Percentiles rank a stretch among this genome's conserved stretches.
Conservation (phyloP, 2,888 invertebrate genomes). For the Nomada flava region DNA sequence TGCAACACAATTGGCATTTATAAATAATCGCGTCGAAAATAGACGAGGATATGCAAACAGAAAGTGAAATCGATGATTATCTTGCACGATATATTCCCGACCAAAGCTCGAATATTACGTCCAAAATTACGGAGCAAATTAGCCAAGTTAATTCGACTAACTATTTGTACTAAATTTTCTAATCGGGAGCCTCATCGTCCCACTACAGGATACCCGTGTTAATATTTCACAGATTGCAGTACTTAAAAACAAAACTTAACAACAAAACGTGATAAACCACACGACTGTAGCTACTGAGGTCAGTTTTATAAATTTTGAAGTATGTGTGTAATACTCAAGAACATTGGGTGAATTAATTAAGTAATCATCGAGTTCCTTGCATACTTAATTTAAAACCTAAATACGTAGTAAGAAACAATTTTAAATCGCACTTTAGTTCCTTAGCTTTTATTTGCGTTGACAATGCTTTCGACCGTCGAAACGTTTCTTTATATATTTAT, state of each 20-base stretch:
- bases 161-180: conserved; percentile 63
- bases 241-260: not conserved
- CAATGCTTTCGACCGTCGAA: conserved; percentile 17
- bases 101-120: conserved; percentile 54
- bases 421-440: conserved; percentile 1
- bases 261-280: conserved; percentile 15
- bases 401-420: conserved; percentile 24
- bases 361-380: not conserved
- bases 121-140: conserved; percentile 53
- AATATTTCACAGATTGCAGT: conserved; percentile 9
- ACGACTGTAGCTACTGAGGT: conserved; percentile 18
- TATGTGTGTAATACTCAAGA: conserved; percentile 17
- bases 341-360: conserved; percentile 7
- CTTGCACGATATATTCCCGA: conserved; percentile 42
- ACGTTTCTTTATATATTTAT: conserved; percentile 23
- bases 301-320: conserved; percentile 34
- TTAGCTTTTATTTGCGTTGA: conserved; percentile 23
- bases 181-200: conserved; percentile 26
- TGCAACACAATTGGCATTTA: conserved; percentile 36
- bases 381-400: conserved; percentile 39
- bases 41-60: conserved; percentile 31
- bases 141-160: conserved; percentile 41
- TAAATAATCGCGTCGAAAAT: conserved; percentile 24
- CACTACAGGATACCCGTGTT: conserved; percentile 12
- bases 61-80: conserved; percentile 46